Evolutionary conservation across 2,113 vertebrate genomes (phyloP), one percentile per base, ranked within the genome.

Genomic region (Colius striatus): DNA sequence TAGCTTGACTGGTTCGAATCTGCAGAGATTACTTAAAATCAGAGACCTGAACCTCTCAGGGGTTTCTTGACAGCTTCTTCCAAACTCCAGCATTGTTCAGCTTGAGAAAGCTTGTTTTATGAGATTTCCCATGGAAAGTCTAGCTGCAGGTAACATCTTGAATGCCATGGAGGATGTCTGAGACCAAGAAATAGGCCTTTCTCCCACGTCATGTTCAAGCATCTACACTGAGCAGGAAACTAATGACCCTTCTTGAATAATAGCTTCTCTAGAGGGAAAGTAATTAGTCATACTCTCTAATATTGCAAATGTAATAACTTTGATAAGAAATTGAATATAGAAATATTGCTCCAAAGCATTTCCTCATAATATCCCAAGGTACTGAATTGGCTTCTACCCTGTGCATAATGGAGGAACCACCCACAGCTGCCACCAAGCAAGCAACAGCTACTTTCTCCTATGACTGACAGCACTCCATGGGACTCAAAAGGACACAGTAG

Each of bases 241-340:
- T 92, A 96, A 94, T 90, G 89, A 70, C 62, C 51, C 75, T 90
- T 96, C 94, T 82, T 58, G 76, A 91, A 76, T 74, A 96, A 94
- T 83, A 89, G 76, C 87, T 90, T 81, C 84, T 90, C 89, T 93
- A 74, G 78, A 90, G 79, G 84, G 61, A 73, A 88, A 90, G n/a
- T 84, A 94, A 89, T 95, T 97, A 96, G 93, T 93, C 38, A 75
- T 72, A 43, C 32, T 72, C 89, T 65, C 67, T 77, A 94, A 96
- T 92, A 97, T 60, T 65, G 38, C 63, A 81, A 96, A 89, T 79
- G 76, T 88, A 95, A 68, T 63, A 50, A 82, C 50, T 90, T 80
- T 47, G 50, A 54, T 86, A 67, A 92, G 92, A 84, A 91, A 88
- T 2, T 55, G 66, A 94, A 87, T 89, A 61, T 14, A 71, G 90